These are phyloP conservation scores for Uloborus diversus DNA, from an alignment of 1,140 invertebrate genomes.

Conservation along the genomic window DNA sequence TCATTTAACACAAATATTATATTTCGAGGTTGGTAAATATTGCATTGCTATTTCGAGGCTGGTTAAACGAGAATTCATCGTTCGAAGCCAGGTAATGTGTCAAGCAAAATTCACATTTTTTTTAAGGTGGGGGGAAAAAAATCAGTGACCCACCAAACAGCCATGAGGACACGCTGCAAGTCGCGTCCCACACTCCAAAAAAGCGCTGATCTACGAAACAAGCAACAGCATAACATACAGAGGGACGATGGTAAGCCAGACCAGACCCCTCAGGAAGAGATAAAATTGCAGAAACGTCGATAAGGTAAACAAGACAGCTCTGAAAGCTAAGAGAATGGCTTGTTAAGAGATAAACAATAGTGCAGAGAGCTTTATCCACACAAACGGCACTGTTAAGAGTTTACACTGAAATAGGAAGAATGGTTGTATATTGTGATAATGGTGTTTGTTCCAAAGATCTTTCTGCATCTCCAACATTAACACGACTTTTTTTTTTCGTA, in stretches of 20 bases:
- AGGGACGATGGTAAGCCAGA: neutral
- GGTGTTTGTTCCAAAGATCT: conserved; percentile 46
- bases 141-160: too few species aligned
- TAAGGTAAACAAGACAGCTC: conserved; percentile 31
- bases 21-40: too few species aligned
- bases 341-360: conserved; percentile 46
- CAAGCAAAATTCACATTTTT: too few species aligned
- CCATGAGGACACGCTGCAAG: too few species aligned
- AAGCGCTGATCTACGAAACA: too few species aligned
- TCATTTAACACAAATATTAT: too few species aligned
- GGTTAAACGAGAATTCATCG: too few species aligned
- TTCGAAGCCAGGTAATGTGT: too few species aligned
- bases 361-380: conserved; percentile 44
- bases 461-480: neutral
- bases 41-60: too few species aligned
- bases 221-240: neutral
- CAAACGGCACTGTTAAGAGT: conserved; percentile 37
- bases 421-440: conserved; percentile 51
- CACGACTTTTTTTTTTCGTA: neutral
- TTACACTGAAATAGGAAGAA: conserved; percentile 53
- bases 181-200: too few species aligned
- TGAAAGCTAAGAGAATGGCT: conserved; percentile 40
- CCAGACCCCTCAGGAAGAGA: neutral
- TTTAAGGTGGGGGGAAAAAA: too few species aligned
- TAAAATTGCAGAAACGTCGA: neutral